Evolutionary conservation across 1,140 invertebrate genomes (phyloP), one percentile per base, ranked within the genome.

Genomic region (Brachionus angularis): DNA sequence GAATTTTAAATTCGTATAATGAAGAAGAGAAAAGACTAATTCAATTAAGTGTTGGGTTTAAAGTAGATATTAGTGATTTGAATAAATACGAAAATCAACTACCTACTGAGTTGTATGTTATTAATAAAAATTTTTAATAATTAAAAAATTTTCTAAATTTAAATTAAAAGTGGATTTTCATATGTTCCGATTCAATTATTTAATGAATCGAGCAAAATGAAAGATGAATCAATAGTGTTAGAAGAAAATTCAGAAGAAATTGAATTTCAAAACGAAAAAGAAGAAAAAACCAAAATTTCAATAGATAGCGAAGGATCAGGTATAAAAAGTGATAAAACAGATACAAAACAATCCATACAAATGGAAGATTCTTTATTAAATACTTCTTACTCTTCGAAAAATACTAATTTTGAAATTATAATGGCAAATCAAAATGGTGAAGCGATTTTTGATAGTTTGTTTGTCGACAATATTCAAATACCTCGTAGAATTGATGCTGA

Each of bases 51-150:
- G 34, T 67, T 46, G 62, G 42, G 12, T 47, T 67, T 36, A 67
- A 67, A 67, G 12, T 3, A 3, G 62, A 50, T 23, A 33, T 67
- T 31, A 18, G 21, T n/a, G 62, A 67, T 21, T 31, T 42, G 18
- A 67, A 67, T 34, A 46, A 47, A 67, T 67, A 67, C 18, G 62
- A 67, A 67, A 67, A 67, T 67, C 29, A 67, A 31, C 16, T 50
- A 34, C n/a, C 25, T 4, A 49, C 62, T 50, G 62, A 67, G 10
- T 67, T 67, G 62, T 67, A 67, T 14, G 62, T 21, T 14, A 14
- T 31, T 25, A 25, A 2, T 14, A 18, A 16, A 46, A 50, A 50
- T 25, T 23, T n/a, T n/a, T 50, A 1, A 27, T 25, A 50, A 27
- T 50, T 50, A 5, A 21, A 23, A 23, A 29, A 4, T 52, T 10